Percentiles rank a stretch among this genome's conserved stretches.
Conservation (phyloP, 2,113 vertebrate genomes). For the Phyllopteryx taeniolatus region DNA sequence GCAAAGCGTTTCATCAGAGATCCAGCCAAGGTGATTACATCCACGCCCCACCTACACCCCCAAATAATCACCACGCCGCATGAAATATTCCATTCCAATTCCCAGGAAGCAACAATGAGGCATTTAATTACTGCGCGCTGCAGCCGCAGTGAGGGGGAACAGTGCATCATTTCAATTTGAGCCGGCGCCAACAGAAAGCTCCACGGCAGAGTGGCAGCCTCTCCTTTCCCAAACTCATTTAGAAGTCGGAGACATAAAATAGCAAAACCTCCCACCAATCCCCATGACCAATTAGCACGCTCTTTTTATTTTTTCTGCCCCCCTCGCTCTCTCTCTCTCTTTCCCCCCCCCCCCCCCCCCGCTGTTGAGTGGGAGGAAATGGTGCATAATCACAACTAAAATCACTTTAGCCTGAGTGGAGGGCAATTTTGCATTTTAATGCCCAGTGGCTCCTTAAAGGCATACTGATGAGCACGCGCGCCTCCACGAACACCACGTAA, state of each 20-base stretch:
- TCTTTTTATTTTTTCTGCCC: constrained; percentile 52
- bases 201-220: constrained; percentile 58
- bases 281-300: constrained; percentile 69
- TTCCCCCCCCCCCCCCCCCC: too few relatives aligned
- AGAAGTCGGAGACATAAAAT: constrained; percentile 69
- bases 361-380: constrained; percentile 53
- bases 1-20: constrained; percentile 66
- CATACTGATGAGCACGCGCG: constrained; percentile 38
- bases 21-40: constrained; percentile 71
- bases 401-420: constrained; percentile 63
- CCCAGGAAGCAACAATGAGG: constrained; percentile 77
- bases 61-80: constrained; percentile 74
- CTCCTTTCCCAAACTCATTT: constrained; percentile 69
- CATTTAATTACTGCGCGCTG: constrained; percentile 75
- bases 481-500: background rate
- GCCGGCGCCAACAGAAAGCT: constrained; percentile 62
- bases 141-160: constrained; percentile 69
- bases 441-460: constrained; percentile 54
- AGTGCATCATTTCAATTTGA: constrained; percentile 76
- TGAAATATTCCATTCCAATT: constrained; percentile 75
- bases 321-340: background rate
- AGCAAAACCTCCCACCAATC: constrained; percentile 66
- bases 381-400: constrained; percentile 67
- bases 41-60: constrained; percentile 69
- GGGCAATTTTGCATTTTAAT: constrained; percentile 69